phyloP scores from a whole-genome alignment of 2,797 vertebrate genomes.

The Trachurus trachurus region DNA sequence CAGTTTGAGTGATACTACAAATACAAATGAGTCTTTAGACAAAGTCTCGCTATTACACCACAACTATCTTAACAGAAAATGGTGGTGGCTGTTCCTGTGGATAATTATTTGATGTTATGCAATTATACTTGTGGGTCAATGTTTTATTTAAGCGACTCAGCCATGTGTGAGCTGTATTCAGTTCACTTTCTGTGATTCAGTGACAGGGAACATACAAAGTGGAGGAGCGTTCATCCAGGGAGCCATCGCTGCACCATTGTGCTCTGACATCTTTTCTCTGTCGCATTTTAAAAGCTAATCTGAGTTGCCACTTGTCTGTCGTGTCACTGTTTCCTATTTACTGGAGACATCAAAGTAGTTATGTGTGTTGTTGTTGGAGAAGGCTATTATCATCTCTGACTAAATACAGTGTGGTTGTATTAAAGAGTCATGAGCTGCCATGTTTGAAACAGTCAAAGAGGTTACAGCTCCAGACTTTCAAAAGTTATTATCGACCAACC shows the following conservation, averaged over 20 bases:
- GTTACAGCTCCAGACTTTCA: conserved; percentile 45
- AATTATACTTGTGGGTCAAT: conserved; percentile 50
- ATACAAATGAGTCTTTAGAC: conserved; percentile 7
- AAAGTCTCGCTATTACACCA: not conserved
- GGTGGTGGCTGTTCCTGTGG: conserved; percentile 20
- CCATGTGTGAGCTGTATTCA: conserved; percentile 46
- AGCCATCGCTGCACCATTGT: conserved; percentile 1
- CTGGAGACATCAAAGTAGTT: conserved; percentile 41
- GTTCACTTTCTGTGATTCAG: conserved; percentile 41
- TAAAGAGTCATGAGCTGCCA: conserved; percentile 62
- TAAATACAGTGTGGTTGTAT: conserved; percentile 38
- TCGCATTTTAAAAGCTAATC: conserved; percentile 46
- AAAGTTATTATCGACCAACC: conserved; percentile 40
- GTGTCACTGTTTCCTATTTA: conserved; percentile 45
- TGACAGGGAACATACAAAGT: conserved; percentile 35
- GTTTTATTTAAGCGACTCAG: conserved; percentile 62
- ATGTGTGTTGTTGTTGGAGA: conserved; percentile 31
- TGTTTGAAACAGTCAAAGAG: conserved; percentile 46
- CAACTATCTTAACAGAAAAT: conserved; percentile 16
- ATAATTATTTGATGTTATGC: conserved; percentile 52
- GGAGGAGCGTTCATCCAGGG: conserved; percentile 16
- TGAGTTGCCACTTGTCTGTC: conserved; percentile 36
- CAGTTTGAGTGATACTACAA: not conserved
- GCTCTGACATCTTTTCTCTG: conserved; percentile 25
- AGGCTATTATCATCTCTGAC: conserved; percentile 35